Percentiles rank a stretch among this genome's conserved stretches.
Conservation (phyloP, 2,888 invertebrate species). For the Clitarchus hookeri region DNA sequence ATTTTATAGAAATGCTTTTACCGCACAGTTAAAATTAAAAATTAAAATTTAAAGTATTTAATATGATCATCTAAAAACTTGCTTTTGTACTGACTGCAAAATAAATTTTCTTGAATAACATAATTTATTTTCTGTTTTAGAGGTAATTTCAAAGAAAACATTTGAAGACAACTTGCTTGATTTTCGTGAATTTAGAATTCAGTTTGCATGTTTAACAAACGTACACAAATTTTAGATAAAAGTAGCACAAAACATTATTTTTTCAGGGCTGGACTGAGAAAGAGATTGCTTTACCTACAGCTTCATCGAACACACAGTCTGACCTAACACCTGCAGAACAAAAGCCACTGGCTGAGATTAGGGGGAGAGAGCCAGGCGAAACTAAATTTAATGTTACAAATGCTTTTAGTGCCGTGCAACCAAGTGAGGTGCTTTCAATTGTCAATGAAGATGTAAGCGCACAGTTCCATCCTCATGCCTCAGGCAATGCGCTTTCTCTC, state of each 20-base stretch:
- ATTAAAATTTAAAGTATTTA: neutral
- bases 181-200: slow-evolving; percentile 7
- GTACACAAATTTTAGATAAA: neutral
- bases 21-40: neutral
- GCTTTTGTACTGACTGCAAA: neutral
- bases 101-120: neutral
- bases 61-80: too few species aligned
- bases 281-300: slow-evolving; percentile 52
- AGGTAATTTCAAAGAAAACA: neutral
- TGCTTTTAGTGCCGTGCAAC: slow-evolving; percentile 41
- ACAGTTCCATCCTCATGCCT: slow-evolving; percentile 24
- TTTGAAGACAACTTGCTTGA: neutral
- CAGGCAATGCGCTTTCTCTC: neutral
- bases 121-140: neutral
- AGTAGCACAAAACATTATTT: slow-evolving; percentile 48
- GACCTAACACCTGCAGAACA: slow-evolving; percentile 15
- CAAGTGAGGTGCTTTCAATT: slow-evolving; percentile 34
- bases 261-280: slow-evolving; percentile 55
- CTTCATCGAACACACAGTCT: slow-evolving; percentile 43
- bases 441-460: slow-evolving; percentile 10
- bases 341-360: slow-evolving; percentile 46
- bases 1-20: neutral
- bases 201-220: neutral
- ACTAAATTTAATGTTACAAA: slow-evolving; percentile 40
- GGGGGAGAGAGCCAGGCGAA: slow-evolving; percentile 52